Conservation (phyloP, 2,888 invertebrate species). For the Allacma fusca region DNA sequence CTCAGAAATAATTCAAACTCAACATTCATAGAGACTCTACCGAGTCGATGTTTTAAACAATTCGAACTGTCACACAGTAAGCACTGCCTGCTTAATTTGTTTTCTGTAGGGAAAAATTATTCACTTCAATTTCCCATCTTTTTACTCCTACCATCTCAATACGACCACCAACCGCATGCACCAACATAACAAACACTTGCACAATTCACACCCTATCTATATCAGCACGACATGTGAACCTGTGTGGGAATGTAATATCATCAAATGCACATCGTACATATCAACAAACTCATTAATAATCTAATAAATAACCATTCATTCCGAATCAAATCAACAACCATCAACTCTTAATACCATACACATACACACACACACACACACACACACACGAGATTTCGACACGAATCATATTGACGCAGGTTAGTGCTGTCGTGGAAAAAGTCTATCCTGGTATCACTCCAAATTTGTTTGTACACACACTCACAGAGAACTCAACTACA, state of each 20-base stretch:
- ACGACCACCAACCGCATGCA: background rate
- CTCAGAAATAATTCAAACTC: background rate
- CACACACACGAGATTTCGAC: background rate
- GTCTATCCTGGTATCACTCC: background rate
- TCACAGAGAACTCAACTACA: no score
- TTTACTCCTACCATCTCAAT: background rate
- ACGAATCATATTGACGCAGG: background rate
- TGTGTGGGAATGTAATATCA: background rate
- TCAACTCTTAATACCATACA: background rate
- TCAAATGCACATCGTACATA: background rate
- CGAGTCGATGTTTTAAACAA: no score
- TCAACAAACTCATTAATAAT: background rate
- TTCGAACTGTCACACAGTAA: background rate
- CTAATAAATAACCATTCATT: background rate
- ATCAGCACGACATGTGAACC: background rate
- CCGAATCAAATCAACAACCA: background rate
- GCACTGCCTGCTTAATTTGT: conserved; percentile 1
- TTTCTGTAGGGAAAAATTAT: background rate
- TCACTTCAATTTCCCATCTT: conserved; percentile 2
- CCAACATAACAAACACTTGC: background rate
- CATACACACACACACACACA: background rate
- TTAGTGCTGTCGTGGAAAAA: background rate
- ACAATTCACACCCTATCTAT: background rate
- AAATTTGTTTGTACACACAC: no score
- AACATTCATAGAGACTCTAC: background rate